Percentiles rank a stretch among this genome's conserved stretches.
Evolutionary conservation across 2,113 vertebrate genomes (phyloP).

Genomic region (Nestor notabilis): DNA sequence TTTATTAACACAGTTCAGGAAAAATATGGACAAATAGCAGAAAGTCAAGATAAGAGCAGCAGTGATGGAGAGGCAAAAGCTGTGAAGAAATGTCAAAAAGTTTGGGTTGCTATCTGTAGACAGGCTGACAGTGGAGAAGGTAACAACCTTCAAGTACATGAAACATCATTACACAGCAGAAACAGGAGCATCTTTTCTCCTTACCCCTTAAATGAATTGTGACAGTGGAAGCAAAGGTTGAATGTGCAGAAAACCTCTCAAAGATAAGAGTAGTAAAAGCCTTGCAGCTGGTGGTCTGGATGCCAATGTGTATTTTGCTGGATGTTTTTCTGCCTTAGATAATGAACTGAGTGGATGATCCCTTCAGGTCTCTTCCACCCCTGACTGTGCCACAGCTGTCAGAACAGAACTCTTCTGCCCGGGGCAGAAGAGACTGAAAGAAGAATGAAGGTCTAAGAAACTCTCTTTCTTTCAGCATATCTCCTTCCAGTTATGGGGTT

Average conservation of each 20-base stretch:
- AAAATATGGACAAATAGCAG: background rate
- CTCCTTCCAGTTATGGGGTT: background rate
- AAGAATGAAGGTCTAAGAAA: background rate
- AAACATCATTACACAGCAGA: background rate
- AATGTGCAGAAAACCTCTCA: background rate
- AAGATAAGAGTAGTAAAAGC: background rate
- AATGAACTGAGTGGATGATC: background rate
- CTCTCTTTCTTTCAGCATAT: background rate
- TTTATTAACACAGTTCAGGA: background rate
- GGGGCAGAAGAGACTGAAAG: background rate
- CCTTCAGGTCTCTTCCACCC: background rate
- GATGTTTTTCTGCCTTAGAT: background rate
- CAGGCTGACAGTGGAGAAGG: background rate
- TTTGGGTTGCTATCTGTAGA: background rate
- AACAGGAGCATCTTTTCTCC: background rate
- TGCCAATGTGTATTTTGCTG: fast-evolving
- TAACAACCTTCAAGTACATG: background rate
- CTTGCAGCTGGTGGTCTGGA: background rate
- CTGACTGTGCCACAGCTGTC: background rate
- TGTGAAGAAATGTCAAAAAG: background rate
- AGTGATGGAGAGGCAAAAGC: background rate
- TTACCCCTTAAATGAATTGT: background rate
- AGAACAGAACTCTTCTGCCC: background rate
- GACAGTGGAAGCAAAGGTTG: background rate
- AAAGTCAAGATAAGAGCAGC: background rate